Base-by-base conservation (phyloP, 2,113 vertebrate species). In the Mesitornis unicolor region DNA sequence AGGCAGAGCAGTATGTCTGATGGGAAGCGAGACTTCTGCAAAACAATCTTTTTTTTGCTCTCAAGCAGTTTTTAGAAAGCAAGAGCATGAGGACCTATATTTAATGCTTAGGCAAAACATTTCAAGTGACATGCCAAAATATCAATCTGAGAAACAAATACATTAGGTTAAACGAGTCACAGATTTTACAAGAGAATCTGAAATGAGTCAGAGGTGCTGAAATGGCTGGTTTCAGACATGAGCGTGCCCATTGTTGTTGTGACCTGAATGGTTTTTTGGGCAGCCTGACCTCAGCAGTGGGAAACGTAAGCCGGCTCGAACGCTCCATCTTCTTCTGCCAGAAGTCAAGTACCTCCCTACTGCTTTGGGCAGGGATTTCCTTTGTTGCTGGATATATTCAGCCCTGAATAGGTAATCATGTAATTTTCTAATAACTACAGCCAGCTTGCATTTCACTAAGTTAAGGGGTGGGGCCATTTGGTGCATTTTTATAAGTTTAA, bases 331-430 rank as follows among this genome's bases (percentile, higher is more conserved):
- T 76, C 69, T 68, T 71, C 91, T 85, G 69, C 60, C 42, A 89
- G 18, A 82, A 68, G 43, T 26, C 22, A 53, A 51, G 53, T 31
- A 75, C 43, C 36, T 84, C 69, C 51, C 53, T 51, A 21, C 3
- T 43, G 24, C 81, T 91, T 84, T 87, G 81, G 92, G 77, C n/a
- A 64, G 84, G 78, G 57, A 89, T 75, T 97, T 94, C 70, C 84
- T 93, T 89, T 89, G 61, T 59, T 89, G 26, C 65, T 84, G 74
- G 47, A 51, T 54, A 12, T n/a, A 26, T 83, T 84, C 61, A 60
- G 61, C 19, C 43, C 35, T 79, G 40, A 91, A 56, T 63, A 76
- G 35, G 69, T 68, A 71, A 87, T 76, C 36, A 68, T 56, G 78
- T 40, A 0, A 60, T 94, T 93, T 95, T 89, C 70, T 82, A 68